Evolutionary conservation across 2,888 invertebrate genomes (phyloP), one percentile per base, ranked within the genome.

Genomic region (Eilema sororculum): DNA sequence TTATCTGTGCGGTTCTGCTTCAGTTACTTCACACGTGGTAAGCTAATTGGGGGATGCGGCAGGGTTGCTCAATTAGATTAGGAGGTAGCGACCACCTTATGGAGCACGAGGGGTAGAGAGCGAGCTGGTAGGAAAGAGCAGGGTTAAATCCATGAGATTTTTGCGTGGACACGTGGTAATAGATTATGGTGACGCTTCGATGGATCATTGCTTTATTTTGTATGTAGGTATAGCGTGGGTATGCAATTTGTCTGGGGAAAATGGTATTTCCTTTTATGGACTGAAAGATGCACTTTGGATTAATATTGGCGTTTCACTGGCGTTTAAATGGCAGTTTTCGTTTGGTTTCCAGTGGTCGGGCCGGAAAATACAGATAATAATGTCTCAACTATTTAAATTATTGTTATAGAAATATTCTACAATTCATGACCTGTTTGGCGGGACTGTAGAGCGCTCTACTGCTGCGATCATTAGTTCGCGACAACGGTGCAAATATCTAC

Each of bases 11-110:
- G 84, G 88, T 69, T 78, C 84, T 83, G 85, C 85, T 88, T 85
- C 87, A 86, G 89, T 90, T 88, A 90, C 90, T 93, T 92, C 90
- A 88, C 93, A 93, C 92, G 91, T 91, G 91, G 90, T 84, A 84
- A 84, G 84, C 91, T 93, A 93, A 94, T 93, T 93, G 92, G 88
- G 86, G 87, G 83, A 79, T 82, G 84, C 81, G 84, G 84, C 87
- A 81, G 76, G 84, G 81, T 78, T 81, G 78, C 83, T 87, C 87
- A 80, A 89, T 91, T 89, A 89, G 87, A 87, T 52, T 52, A 52
- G 52, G n/a, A 52, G 52, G 90, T 90, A 89, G 81, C 81, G 78
- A 83, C 72, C 74, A 79, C 58, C 24, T n/a, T 62, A 28, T 33
- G 70, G 65, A 41, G 10, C n/a, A 16, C 20, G 1, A 37, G 10